These are phyloP conservation scores for Bombus fervidus DNA, from an alignment of 1,140 invertebrate genomes.

Conservation along the genomic window DNA sequence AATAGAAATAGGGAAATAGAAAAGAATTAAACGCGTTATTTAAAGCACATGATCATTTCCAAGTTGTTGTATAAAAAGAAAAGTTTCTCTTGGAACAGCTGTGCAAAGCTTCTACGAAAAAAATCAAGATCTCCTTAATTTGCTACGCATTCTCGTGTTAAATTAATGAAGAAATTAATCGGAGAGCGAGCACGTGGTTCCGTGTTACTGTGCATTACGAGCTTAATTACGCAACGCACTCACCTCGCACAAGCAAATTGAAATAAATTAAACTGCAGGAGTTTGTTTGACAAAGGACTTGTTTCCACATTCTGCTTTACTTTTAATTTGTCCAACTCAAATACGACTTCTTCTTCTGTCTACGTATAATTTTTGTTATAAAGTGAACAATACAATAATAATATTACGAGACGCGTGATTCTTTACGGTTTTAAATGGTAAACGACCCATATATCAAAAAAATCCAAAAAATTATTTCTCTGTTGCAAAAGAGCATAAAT, in stretches of 20 bases:
- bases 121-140: neutral
- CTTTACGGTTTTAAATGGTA: neutral
- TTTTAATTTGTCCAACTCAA: neutral
- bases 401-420: neutral
- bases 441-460: neutral
- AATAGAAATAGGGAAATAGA: neutral
- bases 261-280: neutral
- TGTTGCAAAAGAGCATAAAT: neutral
- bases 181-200: neutral
- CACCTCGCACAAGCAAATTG: neutral
- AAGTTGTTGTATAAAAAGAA: neutral
- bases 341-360: neutral
- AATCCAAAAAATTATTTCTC: neutral
- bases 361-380: neutral
- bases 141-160: neutral
- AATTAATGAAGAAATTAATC: conserved; percentile 13
- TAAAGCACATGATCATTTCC: neutral
- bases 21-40: neutral
- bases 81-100: neutral
- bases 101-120: neutral
- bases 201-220: neutral
- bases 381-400: neutral
- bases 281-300: neutral
- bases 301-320: neutral
- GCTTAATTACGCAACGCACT: conserved; percentile 15